Conservation (phyloP, 2,888 invertebrate genomes). For the Hirtodrosophila duncani region DNA sequence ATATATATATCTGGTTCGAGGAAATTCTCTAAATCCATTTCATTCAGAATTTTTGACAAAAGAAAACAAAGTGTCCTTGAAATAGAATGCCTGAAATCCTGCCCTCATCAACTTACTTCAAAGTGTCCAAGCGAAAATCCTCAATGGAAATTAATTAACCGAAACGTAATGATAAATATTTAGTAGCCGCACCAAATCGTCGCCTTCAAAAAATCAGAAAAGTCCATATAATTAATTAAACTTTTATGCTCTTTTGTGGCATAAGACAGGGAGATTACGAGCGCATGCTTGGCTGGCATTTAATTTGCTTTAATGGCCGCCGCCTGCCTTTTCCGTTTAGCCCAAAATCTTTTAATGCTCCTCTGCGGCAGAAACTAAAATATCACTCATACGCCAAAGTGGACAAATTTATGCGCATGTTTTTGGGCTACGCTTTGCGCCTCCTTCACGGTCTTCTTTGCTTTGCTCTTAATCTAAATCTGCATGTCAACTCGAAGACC, state of each 20-base stretch:
- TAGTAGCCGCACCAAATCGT: conserved; percentile 35
- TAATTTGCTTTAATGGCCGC: conserved; percentile 74
- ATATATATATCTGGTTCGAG: too few relatives aligned
- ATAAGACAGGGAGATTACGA: not conserved
- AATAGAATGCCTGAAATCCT: too few relatives aligned
- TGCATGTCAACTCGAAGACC: conserved; percentile 76
- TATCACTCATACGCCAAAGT: conserved; percentile 66
- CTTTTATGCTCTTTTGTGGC: conserved; percentile 49
- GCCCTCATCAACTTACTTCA: too few relatives aligned
- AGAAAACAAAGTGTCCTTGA: too few relatives aligned
- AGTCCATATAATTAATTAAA: conserved; percentile 64
- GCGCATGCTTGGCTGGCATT: conserved; percentile 36
- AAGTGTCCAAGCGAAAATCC: conserved; percentile 1
- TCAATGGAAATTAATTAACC: conserved; percentile 43
- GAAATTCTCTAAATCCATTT: too few relatives aligned
- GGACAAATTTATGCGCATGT: conserved; percentile 51
- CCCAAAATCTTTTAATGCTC: conserved; percentile 63
- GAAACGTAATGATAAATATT: conserved; percentile 49
- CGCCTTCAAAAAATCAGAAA: conserved; percentile 11
- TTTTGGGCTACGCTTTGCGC: conserved; percentile 29
- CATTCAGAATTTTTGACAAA: too few relatives aligned
- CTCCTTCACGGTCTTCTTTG: conserved; percentile 36
- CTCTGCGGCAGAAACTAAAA: conserved; percentile 60
- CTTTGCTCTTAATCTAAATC: conserved; percentile 73
- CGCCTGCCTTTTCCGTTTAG: conserved; percentile 55